A percentile compares a stretch with the other conserved stretches of the same genome.
Evolutionary conservation across 2,888 invertebrate genomes (phyloP).

Genomic region (Clanis bilineata): DNA sequence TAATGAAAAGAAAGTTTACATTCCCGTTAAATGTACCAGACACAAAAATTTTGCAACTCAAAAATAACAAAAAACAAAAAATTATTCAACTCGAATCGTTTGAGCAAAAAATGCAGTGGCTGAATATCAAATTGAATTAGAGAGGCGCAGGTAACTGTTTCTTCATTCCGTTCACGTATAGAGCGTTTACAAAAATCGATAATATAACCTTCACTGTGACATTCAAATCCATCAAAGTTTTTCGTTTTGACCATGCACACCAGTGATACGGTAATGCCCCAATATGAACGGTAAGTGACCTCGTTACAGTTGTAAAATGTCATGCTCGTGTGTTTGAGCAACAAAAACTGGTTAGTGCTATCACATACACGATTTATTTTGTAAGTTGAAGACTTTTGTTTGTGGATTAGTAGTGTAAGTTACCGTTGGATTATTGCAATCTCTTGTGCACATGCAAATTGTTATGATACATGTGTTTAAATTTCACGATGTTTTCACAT

Average conservation of each 20-base stretch:
- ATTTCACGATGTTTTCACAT: neutral
- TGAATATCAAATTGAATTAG: constrained; percentile 16
- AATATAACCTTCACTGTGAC: constrained; percentile 57
- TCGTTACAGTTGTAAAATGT: constrained; percentile 79
- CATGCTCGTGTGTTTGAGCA: constrained; percentile 67
- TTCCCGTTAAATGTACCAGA: neutral
- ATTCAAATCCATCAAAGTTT: constrained; percentile 58
- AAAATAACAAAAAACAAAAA: neutral
- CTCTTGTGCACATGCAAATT: neutral
- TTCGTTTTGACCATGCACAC: constrained; percentile 51
- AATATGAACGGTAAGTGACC: constrained; percentile 69
- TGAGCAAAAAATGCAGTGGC: constrained; percentile 13
- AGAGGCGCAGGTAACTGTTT: constrained; percentile 24
- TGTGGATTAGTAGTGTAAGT: neutral
- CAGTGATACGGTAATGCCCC: constrained; percentile 56
- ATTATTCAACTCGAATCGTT: neutral
- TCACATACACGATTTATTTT: constrained; percentile 34
- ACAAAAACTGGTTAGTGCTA: constrained; percentile 56
- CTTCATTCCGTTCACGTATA: constrained; percentile 34
- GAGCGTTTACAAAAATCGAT: constrained; percentile 41
- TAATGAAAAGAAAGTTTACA: constrained; percentile 5
- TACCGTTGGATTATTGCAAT: neutral
- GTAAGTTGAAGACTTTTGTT: constrained; percentile 25
- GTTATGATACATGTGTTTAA: neutral
- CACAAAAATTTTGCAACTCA: neutral